A percentile compares a stretch with the other conserved stretches of the same genome.
These are phyloP conservation scores for Cylindroiulus punctatus DNA, from an alignment of 2,888 invertebrate genomes.

Conservation along the genomic window DNA sequence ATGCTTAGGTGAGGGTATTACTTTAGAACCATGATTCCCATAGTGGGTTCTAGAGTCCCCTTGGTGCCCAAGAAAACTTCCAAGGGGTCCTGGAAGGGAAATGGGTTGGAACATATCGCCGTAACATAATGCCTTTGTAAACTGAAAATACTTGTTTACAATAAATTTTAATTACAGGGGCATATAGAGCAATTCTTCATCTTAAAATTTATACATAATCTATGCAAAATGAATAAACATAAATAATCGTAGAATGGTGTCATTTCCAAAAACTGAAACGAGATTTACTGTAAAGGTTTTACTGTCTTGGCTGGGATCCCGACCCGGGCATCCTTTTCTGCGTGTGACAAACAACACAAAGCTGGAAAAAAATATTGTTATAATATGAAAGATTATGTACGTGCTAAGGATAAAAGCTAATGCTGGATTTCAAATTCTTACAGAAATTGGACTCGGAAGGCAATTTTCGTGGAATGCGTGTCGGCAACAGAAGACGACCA, in stretches of 20 bases:
- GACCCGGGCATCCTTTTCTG: slow-evolving; percentile 51
- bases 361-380: slow-evolving; percentile 12
- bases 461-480: slow-evolving; percentile 91
- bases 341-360: slow-evolving; percentile 48
- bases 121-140: too few species aligned
- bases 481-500: slow-evolving; percentile 86
- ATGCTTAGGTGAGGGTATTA: neutral
- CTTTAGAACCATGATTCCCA: too few species aligned
- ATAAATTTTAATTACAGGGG: too few species aligned
- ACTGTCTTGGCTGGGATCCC: neutral
- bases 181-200: too few species aligned
- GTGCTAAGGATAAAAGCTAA: neutral
- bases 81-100: too few species aligned
- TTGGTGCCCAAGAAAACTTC: too few species aligned
- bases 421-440: slow-evolving; percentile 60
- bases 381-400: too few species aligned
- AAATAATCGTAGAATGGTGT: neutral
- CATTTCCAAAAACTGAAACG: neutral
- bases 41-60: too few species aligned
- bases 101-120: too few species aligned
- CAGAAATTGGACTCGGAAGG: slow-evolving; percentile 69
- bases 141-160: too few species aligned
- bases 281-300: neutral
- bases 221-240: neutral
- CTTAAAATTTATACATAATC: neutral